Evolutionary conservation across 1,140 invertebrate genomes (phyloP), one percentile per base, ranked within the genome.

Genomic region (Leptinotarsa texana): DNA sequence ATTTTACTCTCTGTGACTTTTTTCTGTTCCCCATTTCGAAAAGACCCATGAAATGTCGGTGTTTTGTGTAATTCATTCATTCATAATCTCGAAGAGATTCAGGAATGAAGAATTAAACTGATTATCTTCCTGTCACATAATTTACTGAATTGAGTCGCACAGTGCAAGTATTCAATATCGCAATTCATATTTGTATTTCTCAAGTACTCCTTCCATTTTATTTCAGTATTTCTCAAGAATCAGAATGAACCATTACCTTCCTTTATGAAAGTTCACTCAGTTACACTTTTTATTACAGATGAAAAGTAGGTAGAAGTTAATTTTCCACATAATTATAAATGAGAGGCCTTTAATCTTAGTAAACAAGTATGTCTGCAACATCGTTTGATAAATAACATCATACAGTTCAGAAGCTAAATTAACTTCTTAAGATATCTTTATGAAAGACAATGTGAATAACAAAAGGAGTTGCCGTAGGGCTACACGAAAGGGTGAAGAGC

Each of bases 341-440:
- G 51, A 18, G 51, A 57, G 15, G 15, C n/a, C 17, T 57, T 57
- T 57, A 57, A 57, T 57, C 51, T 57, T 18, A 57, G 51, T 57
- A 18, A 57, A 57, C 51, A 42, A 42, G 33, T 42, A 42, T 42
- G 51, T 57, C 51, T 15, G 51, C 51, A 57, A 17, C n/a, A 57
- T 57, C 51, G 51, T 57, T 57, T 57, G 51, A 57, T 18, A 8
- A 57, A 57, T 57, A 57, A 57, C n/a, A 57, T 13, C 17, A 18
- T 57, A 57, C 51, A 18, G 51, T 57, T 57, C 51, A 57, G 51
- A 57, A 57, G 51, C 15, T 57, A 57, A 57, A 57, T 18, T 57
- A 57, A 57, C 51, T 17, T 17, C 15, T 4, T 57, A n/a, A 18
- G 51, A 18, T 57, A 15, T 57, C 51, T 57, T 15, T 57, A 57